A percentile compares a stretch with the other conserved stretches of the same genome.
These are phyloP conservation scores for Synanthedon tipuliformis DNA, from an alignment of 2,888 invertebrate species.

Conservation along the genomic window DNA sequence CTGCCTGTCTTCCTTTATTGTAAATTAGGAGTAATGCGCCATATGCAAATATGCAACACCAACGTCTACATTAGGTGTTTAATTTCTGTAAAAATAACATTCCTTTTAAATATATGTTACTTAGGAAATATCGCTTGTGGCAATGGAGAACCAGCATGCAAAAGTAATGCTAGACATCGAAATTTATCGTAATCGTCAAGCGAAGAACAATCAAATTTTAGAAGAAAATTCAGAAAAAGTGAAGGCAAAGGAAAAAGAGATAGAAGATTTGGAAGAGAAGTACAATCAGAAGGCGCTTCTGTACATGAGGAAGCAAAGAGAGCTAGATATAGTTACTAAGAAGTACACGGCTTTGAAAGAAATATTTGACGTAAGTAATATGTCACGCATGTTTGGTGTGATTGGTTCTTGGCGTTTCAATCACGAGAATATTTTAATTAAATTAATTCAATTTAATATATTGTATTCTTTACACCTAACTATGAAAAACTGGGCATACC, in stretches of 20 bases:
- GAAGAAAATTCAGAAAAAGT: slow-evolving; percentile 39
- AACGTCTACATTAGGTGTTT: neutral
- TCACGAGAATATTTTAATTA: too few species aligned
- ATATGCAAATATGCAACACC: too few species aligned
- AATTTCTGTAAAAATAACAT: neutral
- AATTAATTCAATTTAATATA: too few species aligned
- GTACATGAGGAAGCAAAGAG: slow-evolving; percentile 47
- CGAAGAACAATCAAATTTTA: slow-evolving; percentile 32
- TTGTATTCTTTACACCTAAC: too few species aligned
- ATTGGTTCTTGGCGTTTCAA: too few species aligned
- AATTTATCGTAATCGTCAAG: slow-evolving; percentile 49
- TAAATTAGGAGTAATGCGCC: too few species aligned
- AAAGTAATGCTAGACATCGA: slow-evolving; percentile 71
- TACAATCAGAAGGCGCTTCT: slow-evolving; percentile 34
- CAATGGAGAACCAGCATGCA: slow-evolving; percentile 71
- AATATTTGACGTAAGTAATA: slow-evolving; percentile 55
- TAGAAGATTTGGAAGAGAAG: slow-evolving; percentile 37
- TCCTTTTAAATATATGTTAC: neutral
- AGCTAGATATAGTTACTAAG: slow-evolving; percentile 46
- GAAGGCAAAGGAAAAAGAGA: slow-evolving; percentile 39
- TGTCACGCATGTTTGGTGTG: too few species aligned
- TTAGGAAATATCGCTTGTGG: slow-evolving; percentile 65
- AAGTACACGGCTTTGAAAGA: slow-evolving; percentile 40
- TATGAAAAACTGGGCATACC: neutral
- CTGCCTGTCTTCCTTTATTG: too few species aligned